Evolutionary conservation across 35 echinoderm and acorn worm species (phyloP).

Genomic region (Apostichopus californicus): DNA sequence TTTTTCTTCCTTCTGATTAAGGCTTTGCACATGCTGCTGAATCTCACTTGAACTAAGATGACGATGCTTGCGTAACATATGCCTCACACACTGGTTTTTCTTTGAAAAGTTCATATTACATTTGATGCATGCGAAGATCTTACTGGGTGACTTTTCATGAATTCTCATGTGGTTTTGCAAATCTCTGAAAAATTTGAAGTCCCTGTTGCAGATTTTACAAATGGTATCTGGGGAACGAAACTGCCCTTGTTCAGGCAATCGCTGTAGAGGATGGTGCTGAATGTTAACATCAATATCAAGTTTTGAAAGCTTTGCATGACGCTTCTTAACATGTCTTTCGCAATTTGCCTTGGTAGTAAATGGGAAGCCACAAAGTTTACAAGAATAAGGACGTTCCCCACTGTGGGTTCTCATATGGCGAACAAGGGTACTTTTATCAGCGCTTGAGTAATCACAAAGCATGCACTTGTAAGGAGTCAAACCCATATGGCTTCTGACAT

Average conservation of each 20-base stretch:
- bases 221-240: constrained; percentile 87
- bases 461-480: constrained; percentile 90
- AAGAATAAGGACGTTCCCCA: constrained; percentile 90
- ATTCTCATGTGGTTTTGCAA: constrained; percentile 92
- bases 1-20: constrained; percentile 17
- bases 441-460: constrained; percentile 95
- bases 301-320: constrained; percentile 79
- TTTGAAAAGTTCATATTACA: constrained; percentile 86
- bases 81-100: constrained; percentile 84
- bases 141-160: constrained; percentile 80
- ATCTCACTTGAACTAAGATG: constrained; percentile 49
- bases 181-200: constrained; percentile 98
- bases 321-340: constrained; percentile 90
- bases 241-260: constrained; percentile 53
- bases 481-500: constrained; percentile 91
- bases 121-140: constrained; percentile 79
- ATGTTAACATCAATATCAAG: constrained; percentile 80
- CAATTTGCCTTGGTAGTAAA: constrained; percentile 99
- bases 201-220: constrained; percentile 84
- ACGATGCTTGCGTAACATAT: constrained; percentile 83
- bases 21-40: constrained; percentile 44
- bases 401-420: constrained; percentile 99
- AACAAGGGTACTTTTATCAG: constrained; percentile 97
- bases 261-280: constrained; percentile 58
- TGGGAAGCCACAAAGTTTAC: constrained; percentile 91